Percentiles rank a stretch among this genome's conserved stretches.
Conservation (phyloP, 2,113 vertebrate species). For the Pomatostomus ruficeps region DNA sequence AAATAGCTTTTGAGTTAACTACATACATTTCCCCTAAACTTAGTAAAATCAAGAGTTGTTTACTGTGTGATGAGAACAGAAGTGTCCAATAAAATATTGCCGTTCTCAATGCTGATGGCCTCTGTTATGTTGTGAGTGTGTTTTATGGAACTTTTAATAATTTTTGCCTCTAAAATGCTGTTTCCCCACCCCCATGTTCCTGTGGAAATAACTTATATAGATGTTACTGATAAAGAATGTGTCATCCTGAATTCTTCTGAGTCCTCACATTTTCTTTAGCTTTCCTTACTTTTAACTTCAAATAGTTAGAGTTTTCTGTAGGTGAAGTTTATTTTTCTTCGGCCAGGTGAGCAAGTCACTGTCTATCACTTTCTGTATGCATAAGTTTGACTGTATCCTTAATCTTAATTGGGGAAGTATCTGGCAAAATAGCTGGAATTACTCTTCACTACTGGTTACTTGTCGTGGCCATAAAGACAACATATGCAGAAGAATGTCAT, state of each 20-base stretch:
- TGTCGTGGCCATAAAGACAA: neutral
- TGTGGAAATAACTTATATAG: neutral
- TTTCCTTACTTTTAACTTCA: neutral
- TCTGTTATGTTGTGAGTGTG: neutral
- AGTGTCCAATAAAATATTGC: neutral
- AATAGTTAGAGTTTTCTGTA: neutral
- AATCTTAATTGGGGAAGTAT: neutral
- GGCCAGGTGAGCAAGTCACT: neutral
- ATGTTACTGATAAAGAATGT: neutral
- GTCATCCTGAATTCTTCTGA: neutral
- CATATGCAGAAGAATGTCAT: neutral
- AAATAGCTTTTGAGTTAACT: neutral
- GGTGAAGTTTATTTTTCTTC: neutral
- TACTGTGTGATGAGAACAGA: neutral
- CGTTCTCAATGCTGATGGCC: neutral
- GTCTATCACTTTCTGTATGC: neutral
- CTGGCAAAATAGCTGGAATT: neutral
- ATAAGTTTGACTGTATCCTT: neutral
- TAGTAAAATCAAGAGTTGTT: neutral
- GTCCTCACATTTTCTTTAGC: neutral
- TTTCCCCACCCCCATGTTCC: neutral
- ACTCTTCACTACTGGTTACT: neutral
- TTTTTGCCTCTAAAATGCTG: neutral
- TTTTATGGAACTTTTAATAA: neutral
- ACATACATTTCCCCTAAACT: neutral